Conservation (phyloP, 2,113 vertebrate species). For the Columba livia region DNA sequence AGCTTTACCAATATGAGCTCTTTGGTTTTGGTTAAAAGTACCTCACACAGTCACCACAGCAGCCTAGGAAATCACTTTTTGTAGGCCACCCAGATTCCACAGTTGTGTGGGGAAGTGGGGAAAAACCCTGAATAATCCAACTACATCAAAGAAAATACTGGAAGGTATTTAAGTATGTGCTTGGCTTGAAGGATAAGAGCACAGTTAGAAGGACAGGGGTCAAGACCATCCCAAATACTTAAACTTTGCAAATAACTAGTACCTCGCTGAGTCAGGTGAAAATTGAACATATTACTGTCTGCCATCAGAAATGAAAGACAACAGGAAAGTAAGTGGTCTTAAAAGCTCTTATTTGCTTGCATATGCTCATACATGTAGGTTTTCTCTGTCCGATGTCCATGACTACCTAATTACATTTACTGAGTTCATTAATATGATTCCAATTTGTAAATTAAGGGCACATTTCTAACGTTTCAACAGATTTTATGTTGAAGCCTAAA, state of each 20-base stretch:
- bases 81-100: neutral
- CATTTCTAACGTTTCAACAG: neutral
- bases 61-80: neutral
- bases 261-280: neutral
- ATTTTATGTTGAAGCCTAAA: conserved; percentile 25
- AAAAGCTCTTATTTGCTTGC: neutral
- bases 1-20: neutral
- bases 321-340: neutral
- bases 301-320: neutral
- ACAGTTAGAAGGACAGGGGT: neutral
- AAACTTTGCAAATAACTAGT: neutral
- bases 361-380: neutral
- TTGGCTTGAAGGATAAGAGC: neutral
- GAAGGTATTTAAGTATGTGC: neutral
- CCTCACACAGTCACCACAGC: neutral
- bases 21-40: neutral
- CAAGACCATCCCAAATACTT: conserved; percentile 3
- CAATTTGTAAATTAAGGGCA: neutral
- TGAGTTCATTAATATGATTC: neutral
- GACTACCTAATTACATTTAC: neutral
- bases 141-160: neutral
- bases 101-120: neutral
- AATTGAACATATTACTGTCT: neutral
- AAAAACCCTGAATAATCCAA: conserved; percentile 35
- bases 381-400: neutral